Base-by-base conservation (phyloP, 2,888 invertebrate genomes). In the Euplexia lucipara region DNA sequence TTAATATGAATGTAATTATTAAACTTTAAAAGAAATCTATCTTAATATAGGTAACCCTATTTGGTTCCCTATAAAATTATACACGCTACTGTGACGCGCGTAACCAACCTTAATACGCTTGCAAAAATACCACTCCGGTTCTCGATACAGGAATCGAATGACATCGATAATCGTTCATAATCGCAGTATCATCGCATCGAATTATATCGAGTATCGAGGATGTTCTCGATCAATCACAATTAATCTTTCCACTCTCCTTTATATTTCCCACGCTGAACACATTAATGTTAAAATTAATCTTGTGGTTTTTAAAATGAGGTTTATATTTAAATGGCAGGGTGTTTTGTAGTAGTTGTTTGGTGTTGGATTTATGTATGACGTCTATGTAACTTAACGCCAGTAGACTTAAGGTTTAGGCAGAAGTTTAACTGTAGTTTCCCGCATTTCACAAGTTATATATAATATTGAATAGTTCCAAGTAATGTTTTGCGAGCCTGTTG, bases 211-310 rank as follows among this genome's bases (percentile, higher is more conserved):
- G 62, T 35, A 82, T 83, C 78, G 82, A 89, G 90, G 90, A 90
- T 89, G 87, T 83, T 60, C 66, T 81, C 86, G 83, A 89, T 90
- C 89, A 86, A 87, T 90, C 83, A 85, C 83, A 80, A 90, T 90
- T 89, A 78, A 39, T 32, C 14, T 41, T 35, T 58, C 52, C 32
- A 61, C 66, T 75, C 68, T 67, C 62, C 74, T 56, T 26, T 73
- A 64, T 64, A 79, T 66, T 84, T 84, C 84, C 75, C 84, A 84
- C 84, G 83, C 76, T 82, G 47, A 47, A 10, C n/a, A 41, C 10
- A 3, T 16, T 18, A 39, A 32, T 30, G 35, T 56, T 20, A 48
- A 48, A 52, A 64, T 58, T 56, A 56, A 30, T 77, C 49, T 58
- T 75, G 51, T 22, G 0, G 1, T 9, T 37, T 26, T 35, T 0